Evolutionary conservation across 2,888 invertebrate species (phyloP), one percentile per base, ranked within the genome.

Genomic region (Parthenolecanium corni): DNA sequence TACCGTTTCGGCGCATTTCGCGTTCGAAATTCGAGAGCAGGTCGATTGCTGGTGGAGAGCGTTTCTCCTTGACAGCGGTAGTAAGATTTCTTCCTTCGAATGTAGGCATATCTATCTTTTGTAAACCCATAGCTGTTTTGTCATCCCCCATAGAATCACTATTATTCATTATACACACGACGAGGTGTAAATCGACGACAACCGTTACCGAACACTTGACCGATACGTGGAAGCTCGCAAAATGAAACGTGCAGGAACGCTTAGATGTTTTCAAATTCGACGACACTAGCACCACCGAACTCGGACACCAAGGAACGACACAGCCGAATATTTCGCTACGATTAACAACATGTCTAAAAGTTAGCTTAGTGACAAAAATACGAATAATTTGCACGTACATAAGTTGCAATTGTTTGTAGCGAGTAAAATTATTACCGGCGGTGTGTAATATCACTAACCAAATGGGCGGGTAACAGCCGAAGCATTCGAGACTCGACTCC

Each of bases 81-180:
- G 53, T 63, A 25, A 44, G 42, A 23, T 52, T 44, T 12, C 18
- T 1, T 16, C 38, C 40, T 12, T 31, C 25, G 52, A 52, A 52
- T 46, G 44, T 63, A 63, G 53, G 63, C 63, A 63, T 63, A 54
- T 63, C 63, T 31, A 63, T 63, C 63, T 63, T 63, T 53, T 63
- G 63, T 53, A 63, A 53, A 21, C 63, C 63, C 63, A 63, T 63
- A 36, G 23, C 44, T 42, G 38, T 46, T 53, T 47, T 53, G 31
- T 49, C 49, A 53, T 63, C 54, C 63, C 52, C 63, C 63, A 63
- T 63, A 63, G 63, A 63, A 46, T 63, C 63, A 63, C 63, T 46
- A 31, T 46, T 44, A 63, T 52, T 63, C 63, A 63, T 63, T 63
- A 63, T 63, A 63, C 52, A 36, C 18, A 25, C 24, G 31, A 38